Evolutionary conservation across 2,888 invertebrate genomes (phyloP), one percentile per base, ranked within the genome.

Genomic region (Andrena haemorrhoa): DNA sequence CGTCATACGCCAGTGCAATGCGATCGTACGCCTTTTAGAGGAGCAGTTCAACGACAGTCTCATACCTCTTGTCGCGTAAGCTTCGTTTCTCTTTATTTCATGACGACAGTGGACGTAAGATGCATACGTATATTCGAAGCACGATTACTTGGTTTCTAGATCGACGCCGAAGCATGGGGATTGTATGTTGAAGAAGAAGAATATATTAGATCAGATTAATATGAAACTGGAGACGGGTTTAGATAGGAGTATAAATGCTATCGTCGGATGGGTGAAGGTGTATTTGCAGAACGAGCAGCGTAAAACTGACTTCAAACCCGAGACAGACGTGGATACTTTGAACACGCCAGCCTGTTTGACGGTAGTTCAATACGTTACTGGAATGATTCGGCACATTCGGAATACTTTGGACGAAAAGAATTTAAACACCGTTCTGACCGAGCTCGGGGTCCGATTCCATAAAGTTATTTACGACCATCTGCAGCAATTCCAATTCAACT

Each of bases 381-480:
- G 95, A 2, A 96, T 97, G 85, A 96, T 97, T 91, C 96, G 96
- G 72, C 96, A 97, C 91, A 97, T 99, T 61, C 96, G 97, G 92
- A 95, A 96, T 69, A 97, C 97, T 82, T 95, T 99, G 51, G 99
- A 99, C 93, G 99, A 98, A 0, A 98, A 98, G 92, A 99, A 99
- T 94, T 95, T 98, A 63, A 97, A 97, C 88, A 96, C 97, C 4
- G 96, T 98, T 10, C 95, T 98, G 47, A 96, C 97, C 68, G 99
- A 99, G 93, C 95, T 99, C 26, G 99, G 99, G 0, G 95, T 97
- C 31, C 95, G 98, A n/a, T 96, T 99, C 84, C 99, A 99, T 94
- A 95, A 98, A 68, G 97, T 98, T 65, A 97, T 99, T 86, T 98
- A 98, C 92, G 98, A 99, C 85, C 99, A 99, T 94, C 95, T 99